Percentiles rank a stretch among this genome's conserved stretches.
phyloP scores from a whole-genome alignment of 2,888 invertebrate species.

The Mythimna vitellina region DNA sequence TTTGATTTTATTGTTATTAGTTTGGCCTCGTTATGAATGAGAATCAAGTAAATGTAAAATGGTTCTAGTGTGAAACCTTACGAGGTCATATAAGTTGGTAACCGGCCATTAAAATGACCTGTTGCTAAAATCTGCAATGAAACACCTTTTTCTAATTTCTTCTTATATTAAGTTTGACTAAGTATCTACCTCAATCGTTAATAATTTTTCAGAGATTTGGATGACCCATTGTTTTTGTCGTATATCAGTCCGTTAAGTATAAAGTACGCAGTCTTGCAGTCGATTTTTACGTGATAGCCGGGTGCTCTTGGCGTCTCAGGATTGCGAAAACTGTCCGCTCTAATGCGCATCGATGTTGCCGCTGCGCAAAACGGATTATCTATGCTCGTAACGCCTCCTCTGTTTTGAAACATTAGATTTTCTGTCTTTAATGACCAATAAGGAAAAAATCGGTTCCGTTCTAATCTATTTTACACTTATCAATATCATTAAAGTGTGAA shows the following conservation, averaged over 20 bases:
- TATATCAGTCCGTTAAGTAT: conserved; percentile 9
- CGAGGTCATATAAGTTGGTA: conserved; percentile 6
- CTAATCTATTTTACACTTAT: conserved; percentile 51
- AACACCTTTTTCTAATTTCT: background rate
- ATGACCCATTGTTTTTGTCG: background rate
- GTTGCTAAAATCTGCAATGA: background rate
- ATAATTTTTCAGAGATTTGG: background rate
- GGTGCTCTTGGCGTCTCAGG: conserved; percentile 69
- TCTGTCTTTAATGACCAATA: conserved; percentile 39
- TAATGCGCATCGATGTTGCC: conserved; percentile 82
- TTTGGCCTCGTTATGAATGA: conserved; percentile 23
- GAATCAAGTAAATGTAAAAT: background rate
- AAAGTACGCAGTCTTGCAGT: conserved; percentile 4
- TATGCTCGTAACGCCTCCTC: conserved; percentile 73
- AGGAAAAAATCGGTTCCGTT: conserved; percentile 33
- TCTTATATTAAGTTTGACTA: too few relatives aligned
- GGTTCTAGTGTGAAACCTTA: conserved; percentile 10
- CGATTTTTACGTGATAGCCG: conserved; percentile 48
- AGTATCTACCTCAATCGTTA: too few relatives aligned
- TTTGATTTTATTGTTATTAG: conserved; percentile 35
- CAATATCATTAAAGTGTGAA: conserved; percentile 30
- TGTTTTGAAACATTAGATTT: conserved; percentile 67
- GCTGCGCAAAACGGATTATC: conserved; percentile 78
- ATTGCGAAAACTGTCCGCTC: conserved; percentile 84
- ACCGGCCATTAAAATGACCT: background rate